phyloP scores from a whole-genome alignment of 2,797 vertebrate species.

The Odontamblyopus rebecca region DNA sequence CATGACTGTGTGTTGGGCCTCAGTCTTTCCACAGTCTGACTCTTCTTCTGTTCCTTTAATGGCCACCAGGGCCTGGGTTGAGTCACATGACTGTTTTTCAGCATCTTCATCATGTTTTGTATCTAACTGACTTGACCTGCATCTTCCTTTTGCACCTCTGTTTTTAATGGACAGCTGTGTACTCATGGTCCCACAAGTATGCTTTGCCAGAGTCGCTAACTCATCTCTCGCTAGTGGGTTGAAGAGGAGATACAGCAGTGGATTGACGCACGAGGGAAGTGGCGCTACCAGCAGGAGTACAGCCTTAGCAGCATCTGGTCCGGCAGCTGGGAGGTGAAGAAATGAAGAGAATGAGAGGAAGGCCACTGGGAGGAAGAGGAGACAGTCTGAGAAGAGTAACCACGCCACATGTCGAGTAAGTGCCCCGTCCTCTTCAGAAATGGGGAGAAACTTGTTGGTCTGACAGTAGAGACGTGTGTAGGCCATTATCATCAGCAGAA shows the following conservation, averaged over 20 bases:
- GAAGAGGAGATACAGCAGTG: constrained; percentile 91
- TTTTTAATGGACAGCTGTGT: constrained; percentile 28
- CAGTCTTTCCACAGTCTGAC: constrained; percentile 19
- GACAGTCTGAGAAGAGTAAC: constrained; percentile 89
- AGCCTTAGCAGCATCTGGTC: constrained; percentile 84
- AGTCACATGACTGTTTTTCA: constrained; percentile 93
- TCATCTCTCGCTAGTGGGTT: constrained; percentile 89
- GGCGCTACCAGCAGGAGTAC: constrained; percentile 88
- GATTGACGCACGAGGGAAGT: constrained; percentile 89
- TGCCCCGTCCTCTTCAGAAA: constrained; percentile 81
- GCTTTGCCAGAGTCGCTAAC: constrained; percentile 77
- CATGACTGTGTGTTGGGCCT: constrained; percentile 13
- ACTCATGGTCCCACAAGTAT: constrained; percentile 60
- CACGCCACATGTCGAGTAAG: constrained; percentile 89
- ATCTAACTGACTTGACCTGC: constrained; percentile 68
- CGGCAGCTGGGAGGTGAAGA: constrained; percentile 82
- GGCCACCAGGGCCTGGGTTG: constrained; percentile 87
- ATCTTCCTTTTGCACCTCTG: constrained; percentile 53
- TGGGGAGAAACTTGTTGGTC: constrained; percentile 25
- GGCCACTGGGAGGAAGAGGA: constrained; percentile 90
- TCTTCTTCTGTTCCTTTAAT: constrained; percentile 69
- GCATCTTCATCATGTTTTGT: constrained; percentile 77
- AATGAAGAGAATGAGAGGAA: constrained; percentile 89
- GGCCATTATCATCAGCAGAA: constrained; percentile 87
- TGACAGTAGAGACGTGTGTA: constrained; percentile 88